Percentiles rank a stretch among this genome's conserved stretches.
These are phyloP conservation scores for Daubentonia madagascariensis DNA, from an alignment of 2,113 vertebrate genomes.

Conservation along the genomic window DNA sequence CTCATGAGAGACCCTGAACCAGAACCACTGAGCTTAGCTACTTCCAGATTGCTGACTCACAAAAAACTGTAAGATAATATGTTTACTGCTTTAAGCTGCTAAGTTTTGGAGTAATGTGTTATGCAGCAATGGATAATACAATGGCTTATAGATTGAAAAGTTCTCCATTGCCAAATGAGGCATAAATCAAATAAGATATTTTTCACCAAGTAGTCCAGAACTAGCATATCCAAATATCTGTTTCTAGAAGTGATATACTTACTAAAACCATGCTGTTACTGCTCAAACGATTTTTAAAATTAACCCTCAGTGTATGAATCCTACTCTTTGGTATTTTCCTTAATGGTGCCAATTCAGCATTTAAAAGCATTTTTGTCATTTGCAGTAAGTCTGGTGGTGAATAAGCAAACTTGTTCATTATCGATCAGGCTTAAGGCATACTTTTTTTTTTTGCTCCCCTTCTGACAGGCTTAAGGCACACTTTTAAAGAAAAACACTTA, in stretches of 20 bases:
- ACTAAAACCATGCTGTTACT: not conserved
- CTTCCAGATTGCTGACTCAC: not conserved
- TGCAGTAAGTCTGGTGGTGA: not conserved
- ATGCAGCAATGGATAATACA: not conserved
- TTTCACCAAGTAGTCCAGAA: not conserved
- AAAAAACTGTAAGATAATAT: not conserved
- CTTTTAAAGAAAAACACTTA: slow-evolving; percentile 27
- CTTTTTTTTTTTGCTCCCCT: not conserved
- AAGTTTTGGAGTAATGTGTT: not conserved
- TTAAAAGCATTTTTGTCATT: slow-evolving; percentile 4
- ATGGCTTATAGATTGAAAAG: not conserved
- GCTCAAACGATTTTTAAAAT: slow-evolving; percentile 1
- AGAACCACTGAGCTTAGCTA: not conserved
- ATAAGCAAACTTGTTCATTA: slow-evolving; percentile 9
- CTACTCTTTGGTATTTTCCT: slow-evolving; percentile 13
- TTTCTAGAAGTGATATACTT: not conserved
- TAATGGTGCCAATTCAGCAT: not conserved
- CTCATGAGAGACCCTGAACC: not conserved
- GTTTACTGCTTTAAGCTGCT: not conserved
- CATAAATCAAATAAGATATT: slow-evolving; percentile 14
- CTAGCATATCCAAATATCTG: not conserved
- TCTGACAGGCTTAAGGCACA: not conserved
- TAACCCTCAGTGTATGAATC: not conserved
- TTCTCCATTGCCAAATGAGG: not conserved
- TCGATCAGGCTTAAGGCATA: not conserved